Evolutionary conservation across 2,113 vertebrate species (phyloP).

Genomic region (Excalfactoria chinensis): DNA sequence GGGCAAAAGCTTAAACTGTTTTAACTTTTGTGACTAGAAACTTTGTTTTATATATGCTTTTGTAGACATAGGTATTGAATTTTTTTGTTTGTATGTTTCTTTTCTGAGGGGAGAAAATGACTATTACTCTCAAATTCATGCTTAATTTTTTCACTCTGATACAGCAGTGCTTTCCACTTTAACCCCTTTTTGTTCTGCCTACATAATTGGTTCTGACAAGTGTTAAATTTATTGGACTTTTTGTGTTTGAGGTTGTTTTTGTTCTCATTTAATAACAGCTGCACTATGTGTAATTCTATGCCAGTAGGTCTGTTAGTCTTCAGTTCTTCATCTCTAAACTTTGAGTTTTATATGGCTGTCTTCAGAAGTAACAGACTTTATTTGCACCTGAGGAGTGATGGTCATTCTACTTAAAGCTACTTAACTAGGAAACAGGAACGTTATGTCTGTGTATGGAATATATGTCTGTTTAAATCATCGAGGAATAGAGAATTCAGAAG

Average conservation of each 20-base stretch:
- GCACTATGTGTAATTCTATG: not conserved
- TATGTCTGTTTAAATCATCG: not conserved
- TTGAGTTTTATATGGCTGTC: not conserved
- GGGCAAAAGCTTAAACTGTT: not conserved
- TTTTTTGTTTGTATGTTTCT: not conserved
- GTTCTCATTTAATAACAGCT: not conserved
- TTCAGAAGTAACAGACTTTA: not conserved
- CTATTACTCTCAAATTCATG: not conserved
- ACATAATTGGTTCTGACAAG: rapidly evolving
- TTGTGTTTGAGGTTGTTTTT: not conserved
- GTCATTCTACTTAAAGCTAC: not conserved
- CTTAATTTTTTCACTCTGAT: not conserved
- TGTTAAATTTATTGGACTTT: not conserved
- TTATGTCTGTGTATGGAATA: rapidly evolving
- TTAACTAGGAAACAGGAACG: not conserved
- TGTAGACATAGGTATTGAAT: not conserved
- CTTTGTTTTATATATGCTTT: not conserved
- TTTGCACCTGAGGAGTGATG: not conserved
- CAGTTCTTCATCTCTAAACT: not conserved
- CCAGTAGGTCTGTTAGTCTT: not conserved
- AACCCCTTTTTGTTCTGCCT: not conserved
- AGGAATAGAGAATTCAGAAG: not conserved
- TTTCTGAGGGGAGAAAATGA: not conserved
- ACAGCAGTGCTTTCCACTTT: rapidly evolving
- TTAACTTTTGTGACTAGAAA: not conserved